Percentiles rank a stretch among this genome's conserved stretches.
Evolutionary conservation across 2,888 invertebrate species (phyloP).

Genomic region (Ypsolopha sequella): DNA sequence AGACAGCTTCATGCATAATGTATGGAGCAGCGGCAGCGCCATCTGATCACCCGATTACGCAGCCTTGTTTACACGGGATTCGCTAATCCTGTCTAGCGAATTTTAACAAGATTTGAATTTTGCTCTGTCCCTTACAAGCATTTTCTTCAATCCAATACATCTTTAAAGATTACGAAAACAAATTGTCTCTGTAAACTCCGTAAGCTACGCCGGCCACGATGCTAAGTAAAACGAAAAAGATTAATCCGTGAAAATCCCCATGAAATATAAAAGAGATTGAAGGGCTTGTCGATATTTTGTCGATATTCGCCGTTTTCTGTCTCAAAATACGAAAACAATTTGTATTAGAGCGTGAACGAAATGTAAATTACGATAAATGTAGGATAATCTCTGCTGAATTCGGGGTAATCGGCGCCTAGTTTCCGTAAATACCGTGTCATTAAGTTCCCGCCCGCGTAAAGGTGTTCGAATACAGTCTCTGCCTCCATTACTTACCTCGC

Average conservation of each 20-base stretch:
- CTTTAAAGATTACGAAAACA: conserved; percentile 28
- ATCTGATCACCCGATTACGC: conserved; percentile 52
- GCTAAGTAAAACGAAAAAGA: neutral
- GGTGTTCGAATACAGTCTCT: conserved; percentile 3
- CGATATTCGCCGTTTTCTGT: neutral
- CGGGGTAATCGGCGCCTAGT: neutral
- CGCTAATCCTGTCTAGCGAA: conserved; percentile 50
- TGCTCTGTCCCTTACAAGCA: conserved; percentile 25
- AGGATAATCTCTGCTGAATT: too few species aligned
- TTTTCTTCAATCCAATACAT: conserved; percentile 16
- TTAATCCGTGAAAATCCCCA: neutral
- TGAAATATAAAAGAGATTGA: neutral
- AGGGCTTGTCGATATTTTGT: neutral
- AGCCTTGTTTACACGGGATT: conserved; percentile 51
- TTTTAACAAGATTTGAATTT: conserved; percentile 56
- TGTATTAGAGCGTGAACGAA: too few species aligned
- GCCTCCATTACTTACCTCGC: conserved; percentile 14
- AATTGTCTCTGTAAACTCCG: conserved; percentile 17
- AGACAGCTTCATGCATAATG: conserved; percentile 47
- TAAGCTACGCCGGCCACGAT: conserved; percentile 9
- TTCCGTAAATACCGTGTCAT: neutral
- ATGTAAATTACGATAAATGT: too few species aligned
- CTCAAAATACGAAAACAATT: too few species aligned
- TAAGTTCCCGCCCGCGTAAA: neutral
- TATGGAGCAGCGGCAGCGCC: conserved; percentile 32